Evolutionary conservation across 92 coral and sea anemone species (phyloP), one percentile per base, ranked within the genome.

Genomic region (Epizoanthus fatuus): DNA sequence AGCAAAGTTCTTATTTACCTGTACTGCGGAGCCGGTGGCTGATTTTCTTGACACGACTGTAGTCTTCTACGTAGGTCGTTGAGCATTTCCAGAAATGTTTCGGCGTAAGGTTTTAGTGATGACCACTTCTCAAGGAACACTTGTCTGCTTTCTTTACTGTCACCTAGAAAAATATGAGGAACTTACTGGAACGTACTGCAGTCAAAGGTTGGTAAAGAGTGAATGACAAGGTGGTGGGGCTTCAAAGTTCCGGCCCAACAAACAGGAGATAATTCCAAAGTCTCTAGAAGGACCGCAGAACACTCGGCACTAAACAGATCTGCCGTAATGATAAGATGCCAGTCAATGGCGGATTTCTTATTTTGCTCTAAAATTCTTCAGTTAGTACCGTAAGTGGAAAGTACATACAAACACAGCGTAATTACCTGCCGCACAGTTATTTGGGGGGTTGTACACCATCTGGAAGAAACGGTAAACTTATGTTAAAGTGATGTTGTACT

Each of bases 101-200:
- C 54, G 16, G 75, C 75, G 57, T 70, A 20, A 9, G 75, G 75
- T 70, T 70, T 70, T 40, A 70, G 55, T 70, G 53, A 42, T 42
- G 14, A n/a, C 75, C 44, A 45, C 11, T 70, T 70, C 35, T 70
- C 20, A 14, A 70, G 47, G n/a, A 70, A 44, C 10, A 10, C 35
- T 45, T 70, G 29, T 20, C 57, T 70, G 72, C 44, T 66, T 66
- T 66, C 47, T 16, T 40, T 70, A 40, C 75, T 70, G 19, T 7
- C 35, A 44, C 47, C 75, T 66, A 12, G 20, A 17, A 66, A 37
- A 35, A 42, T 32, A 8, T 3, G 72, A 11, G 40, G 42, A 64
- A 25, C 32, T 9, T 19, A 44, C 47, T 44, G 47, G 12, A 49
- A 49, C 12, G 53, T 9, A 49, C 53, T 49, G 53, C 0, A 8